These are phyloP conservation scores for Drepana falcataria DNA, from an alignment of 2,888 invertebrate genomes.

Conservation along the genomic window DNA sequence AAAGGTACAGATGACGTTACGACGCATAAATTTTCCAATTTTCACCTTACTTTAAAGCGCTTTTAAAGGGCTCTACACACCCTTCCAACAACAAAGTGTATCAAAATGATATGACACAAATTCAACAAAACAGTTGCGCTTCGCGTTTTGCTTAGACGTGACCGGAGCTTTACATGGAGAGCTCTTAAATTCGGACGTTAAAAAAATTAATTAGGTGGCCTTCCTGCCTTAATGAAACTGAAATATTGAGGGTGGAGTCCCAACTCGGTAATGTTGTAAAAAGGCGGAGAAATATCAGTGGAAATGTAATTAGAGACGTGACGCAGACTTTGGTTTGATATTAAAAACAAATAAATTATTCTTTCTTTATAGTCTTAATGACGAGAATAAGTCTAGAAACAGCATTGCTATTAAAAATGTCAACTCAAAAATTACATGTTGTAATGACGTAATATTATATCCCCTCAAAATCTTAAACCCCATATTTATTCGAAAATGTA, in stretches of 20 bases:
- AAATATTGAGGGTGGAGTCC: conserved; percentile 18
- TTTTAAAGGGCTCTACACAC: background rate
- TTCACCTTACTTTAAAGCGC: conserved; percentile 42
- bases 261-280: conserved; percentile 32
- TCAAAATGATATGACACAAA: background rate
- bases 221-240: conserved; percentile 45
- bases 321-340: too few species aligned
- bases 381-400: too few species aligned
- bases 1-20: conserved; percentile 57
- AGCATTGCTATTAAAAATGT: too few species aligned
- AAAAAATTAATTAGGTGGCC: conserved; percentile 67
- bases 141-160: background rate
- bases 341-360: too few species aligned
- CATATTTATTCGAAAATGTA: too few species aligned
- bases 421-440: too few species aligned
- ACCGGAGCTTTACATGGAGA: conserved; percentile 13
- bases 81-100: background rate
- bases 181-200: conserved; percentile 44
- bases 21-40: conserved; percentile 62
- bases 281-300: conserved; percentile 20
- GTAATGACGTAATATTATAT: too few species aligned
- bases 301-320: too few species aligned
- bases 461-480: too few species aligned
- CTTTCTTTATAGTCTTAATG: too few species aligned
- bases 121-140: background rate